Percentiles rank a stretch among this genome's conserved stretches.
These are phyloP conservation scores for Idaea aversata DNA, from an alignment of 2,888 invertebrate species.

Conservation along the genomic window DNA sequence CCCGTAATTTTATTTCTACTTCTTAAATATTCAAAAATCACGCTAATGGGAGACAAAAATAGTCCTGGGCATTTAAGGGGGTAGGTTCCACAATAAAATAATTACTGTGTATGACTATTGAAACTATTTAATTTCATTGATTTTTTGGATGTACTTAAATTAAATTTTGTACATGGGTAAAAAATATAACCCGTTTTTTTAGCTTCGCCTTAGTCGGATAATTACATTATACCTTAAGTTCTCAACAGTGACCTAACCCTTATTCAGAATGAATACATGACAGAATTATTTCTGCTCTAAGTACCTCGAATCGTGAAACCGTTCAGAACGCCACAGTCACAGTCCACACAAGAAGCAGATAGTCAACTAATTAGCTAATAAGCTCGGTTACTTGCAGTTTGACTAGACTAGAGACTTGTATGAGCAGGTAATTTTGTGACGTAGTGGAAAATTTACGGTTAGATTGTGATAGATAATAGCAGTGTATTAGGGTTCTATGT, in stretches of 20 bases:
- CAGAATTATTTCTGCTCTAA: not conserved
- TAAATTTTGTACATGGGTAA: too few species aligned
- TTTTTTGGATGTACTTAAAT: too few species aligned
- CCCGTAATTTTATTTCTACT: too few species aligned
- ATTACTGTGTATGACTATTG: too few species aligned
- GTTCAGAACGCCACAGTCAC: not conserved
- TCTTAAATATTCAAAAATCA: too few species aligned
- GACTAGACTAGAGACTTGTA: conserved; percentile 1
- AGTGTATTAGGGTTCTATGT: not conserved
- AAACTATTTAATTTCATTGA: too few species aligned
- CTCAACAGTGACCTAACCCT: not conserved
- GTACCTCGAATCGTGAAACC: not conserved
- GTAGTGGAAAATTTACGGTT: not conserved
- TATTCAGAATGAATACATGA: not conserved
- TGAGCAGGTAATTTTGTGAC: not conserved
- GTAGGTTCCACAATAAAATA: too few species aligned
- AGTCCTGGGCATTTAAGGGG: too few species aligned
- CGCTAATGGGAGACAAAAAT: too few species aligned
- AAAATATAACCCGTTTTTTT: too few species aligned
- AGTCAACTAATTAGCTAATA: conserved; percentile 1
- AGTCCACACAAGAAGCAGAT: not conserved
- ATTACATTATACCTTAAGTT: not conserved
- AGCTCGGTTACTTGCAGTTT: not conserved
- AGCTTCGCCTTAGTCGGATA: too few species aligned
- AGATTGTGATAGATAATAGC: not conserved